phyloP scores from a whole-genome alignment of 2,113 vertebrate genomes.

The Daphoenositta chrysoptera region DNA sequence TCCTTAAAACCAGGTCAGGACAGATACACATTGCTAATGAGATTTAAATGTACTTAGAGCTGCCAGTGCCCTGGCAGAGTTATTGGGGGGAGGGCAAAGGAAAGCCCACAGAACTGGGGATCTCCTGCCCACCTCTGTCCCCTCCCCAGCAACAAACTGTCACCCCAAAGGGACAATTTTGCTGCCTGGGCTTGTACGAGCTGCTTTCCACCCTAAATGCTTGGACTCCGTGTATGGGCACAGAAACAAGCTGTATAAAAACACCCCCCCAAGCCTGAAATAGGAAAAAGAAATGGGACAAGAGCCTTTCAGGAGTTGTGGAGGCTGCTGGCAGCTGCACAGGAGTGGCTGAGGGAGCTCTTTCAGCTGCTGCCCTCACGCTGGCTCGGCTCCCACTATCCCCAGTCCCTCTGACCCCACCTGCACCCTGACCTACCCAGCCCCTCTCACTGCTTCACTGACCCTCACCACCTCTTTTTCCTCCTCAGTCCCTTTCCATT shows the following conservation, averaged over 20 bases:
- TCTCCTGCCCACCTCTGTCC: background rate
- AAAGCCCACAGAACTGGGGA: fast-evolving
- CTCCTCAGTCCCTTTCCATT: background rate
- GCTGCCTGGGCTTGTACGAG: background rate
- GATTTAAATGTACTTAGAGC: background rate
- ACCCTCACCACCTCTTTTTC: background rate
- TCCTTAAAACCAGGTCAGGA: background rate
- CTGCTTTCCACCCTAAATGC: background rate
- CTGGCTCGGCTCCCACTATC: background rate
- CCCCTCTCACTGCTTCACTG: fast-evolving
- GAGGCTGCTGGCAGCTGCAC: background rate
- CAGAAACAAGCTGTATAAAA: background rate
- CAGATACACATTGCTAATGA: background rate
- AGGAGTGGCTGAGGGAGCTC: background rate
- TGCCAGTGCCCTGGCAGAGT: background rate
- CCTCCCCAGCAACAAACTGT: background rate
- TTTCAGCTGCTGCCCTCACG: background rate
- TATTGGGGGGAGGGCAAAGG: background rate
- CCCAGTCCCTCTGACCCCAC: background rate
- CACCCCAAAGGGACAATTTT: background rate
- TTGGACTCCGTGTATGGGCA: fast-evolving
- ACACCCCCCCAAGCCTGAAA: background rate
- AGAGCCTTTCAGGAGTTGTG: background rate
- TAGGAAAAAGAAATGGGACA: background rate
- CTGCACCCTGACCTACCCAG: background rate